These are phyloP conservation scores for Osmerus eperlanus DNA, from an alignment of 2,113 vertebrate species.

Conservation along the genomic window DNA sequence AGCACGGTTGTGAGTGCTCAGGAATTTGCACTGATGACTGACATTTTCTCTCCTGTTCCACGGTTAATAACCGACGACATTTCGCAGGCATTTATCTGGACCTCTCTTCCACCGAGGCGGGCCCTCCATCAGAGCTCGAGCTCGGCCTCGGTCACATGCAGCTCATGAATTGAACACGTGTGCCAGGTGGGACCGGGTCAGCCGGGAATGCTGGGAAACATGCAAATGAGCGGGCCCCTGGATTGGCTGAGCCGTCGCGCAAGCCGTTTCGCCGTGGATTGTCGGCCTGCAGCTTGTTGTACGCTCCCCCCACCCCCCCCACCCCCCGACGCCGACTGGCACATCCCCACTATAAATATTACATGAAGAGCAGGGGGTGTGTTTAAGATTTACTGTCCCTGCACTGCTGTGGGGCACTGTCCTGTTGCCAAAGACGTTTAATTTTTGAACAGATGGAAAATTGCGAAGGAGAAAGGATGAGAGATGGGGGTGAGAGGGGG, in stretches of 20 bases:
- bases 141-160: slow-evolving; percentile 39
- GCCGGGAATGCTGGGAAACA: slow-evolving; percentile 38
- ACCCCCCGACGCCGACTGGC: slow-evolving; percentile 28
- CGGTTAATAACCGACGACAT: too few relatives aligned
- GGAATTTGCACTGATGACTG: too few relatives aligned
- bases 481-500: neutral
- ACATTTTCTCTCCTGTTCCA: too few relatives aligned
- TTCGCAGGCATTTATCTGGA: too few relatives aligned
- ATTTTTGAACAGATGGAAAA: slow-evolving; percentile 67
- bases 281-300: too few relatives aligned
- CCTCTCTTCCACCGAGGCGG: too few relatives aligned
- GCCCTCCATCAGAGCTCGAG: too few relatives aligned
- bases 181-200: slow-evolving; percentile 62
- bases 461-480: slow-evolving; percentile 54
- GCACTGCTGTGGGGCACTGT: slow-evolving; percentile 65
- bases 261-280: neutral
- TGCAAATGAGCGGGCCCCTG: slow-evolving; percentile 51
- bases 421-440: slow-evolving; percentile 68
- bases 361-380: slow-evolving; percentile 65
- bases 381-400: slow-evolving; percentile 71
- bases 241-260: slow-evolving; percentile 42
- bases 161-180: slow-evolving; percentile 63
- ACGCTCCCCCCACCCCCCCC: neutral
- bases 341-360: slow-evolving; percentile 68
- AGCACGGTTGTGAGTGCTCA: too few relatives aligned